phyloP scores from a whole-genome alignment of 2,113 vertebrate species.

The Mixornis gularis region DNA sequence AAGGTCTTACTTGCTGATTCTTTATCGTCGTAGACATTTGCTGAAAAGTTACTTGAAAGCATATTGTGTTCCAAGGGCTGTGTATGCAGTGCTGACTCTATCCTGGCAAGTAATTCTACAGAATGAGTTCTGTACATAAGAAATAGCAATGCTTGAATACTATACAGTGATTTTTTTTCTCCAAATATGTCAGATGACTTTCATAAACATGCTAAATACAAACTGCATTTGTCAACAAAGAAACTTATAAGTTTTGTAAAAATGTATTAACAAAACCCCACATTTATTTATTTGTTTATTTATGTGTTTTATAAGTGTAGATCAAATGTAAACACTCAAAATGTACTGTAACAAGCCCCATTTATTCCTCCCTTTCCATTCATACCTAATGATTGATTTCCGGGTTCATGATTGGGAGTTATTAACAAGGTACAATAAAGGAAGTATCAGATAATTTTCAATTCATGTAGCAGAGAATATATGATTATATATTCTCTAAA shows the following conservation, averaged over 20 bases:
- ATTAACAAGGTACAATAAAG: neutral
- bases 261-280: neutral
- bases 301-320: neutral
- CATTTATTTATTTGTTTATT: neutral
- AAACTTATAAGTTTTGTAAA: neutral
- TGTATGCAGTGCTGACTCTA: neutral
- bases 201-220: neutral
- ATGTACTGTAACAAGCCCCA: neutral
- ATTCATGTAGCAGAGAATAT: neutral
- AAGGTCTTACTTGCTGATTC: neutral
- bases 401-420: neutral
- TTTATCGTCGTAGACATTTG: neutral
- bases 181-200: neutral
- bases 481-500: neutral
- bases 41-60: neutral
- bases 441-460: neutral
- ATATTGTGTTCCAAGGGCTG: neutral
- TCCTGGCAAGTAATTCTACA: neutral
- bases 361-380: neutral
- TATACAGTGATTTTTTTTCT: neutral
- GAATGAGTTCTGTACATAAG: neutral
- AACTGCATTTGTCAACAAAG: neutral
- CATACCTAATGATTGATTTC: neutral
- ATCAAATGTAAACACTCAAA: neutral
- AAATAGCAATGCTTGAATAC: neutral